A percentile compares a stretch with the other conserved stretches of the same genome.
Evolutionary conservation across 2,888 invertebrate genomes (phyloP).

Genomic region (Melitaea athalia): DNA sequence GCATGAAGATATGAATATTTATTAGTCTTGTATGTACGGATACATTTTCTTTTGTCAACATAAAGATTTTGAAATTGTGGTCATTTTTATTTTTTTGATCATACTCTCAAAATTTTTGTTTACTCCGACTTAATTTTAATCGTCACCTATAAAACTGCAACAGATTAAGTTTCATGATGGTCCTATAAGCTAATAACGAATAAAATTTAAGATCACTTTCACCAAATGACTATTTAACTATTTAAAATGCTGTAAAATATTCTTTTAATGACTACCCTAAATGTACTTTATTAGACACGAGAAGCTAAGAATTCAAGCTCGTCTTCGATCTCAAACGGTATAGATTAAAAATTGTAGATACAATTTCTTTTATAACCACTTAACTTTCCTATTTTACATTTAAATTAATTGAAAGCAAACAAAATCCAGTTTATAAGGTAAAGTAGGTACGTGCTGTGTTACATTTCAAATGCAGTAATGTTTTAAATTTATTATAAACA

Average conservation of each 20-base stretch:
- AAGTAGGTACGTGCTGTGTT: constrained; percentile 56
- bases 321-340: constrained; percentile 58
- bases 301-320: constrained; percentile 52
- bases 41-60: neutral
- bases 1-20: neutral
- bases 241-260: constrained; percentile 80
- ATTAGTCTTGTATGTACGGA: neutral
- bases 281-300: constrained; percentile 70
- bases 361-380: constrained; percentile 65
- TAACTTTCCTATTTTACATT: constrained; percentile 66
- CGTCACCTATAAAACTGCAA: constrained; percentile 41
- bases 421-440: constrained; percentile 63
- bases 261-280: constrained; percentile 74
- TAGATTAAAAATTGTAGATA: constrained; percentile 72
- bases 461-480: constrained; percentile 27
- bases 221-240: constrained; percentile 79
- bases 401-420: constrained; percentile 78
- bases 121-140: constrained; percentile 16
- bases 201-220: constrained; percentile 75
- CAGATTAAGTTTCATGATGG: constrained; percentile 67
- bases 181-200: constrained; percentile 61
- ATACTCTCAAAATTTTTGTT: neutral
- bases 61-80: neutral
- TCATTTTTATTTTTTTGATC: neutral
- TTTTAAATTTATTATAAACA: too few species aligned